Evolutionary conservation across 2,113 vertebrate genomes (phyloP), one percentile per base, ranked within the genome.

Genomic region (Tragulus kanchil): DNA sequence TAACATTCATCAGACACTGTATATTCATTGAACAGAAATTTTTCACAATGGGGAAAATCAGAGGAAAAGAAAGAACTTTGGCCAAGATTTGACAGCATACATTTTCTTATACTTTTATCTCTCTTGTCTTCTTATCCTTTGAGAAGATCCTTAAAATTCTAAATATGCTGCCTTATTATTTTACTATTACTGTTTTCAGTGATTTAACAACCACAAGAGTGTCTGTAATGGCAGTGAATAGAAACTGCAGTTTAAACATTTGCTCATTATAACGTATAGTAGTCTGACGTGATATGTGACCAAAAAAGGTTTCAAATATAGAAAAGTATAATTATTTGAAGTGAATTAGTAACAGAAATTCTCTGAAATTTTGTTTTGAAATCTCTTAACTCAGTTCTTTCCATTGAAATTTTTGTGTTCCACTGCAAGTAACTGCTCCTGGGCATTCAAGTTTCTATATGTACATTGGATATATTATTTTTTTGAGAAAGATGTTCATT

Each of bases 61-160:
- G 78, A 69, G 65, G 56, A 69, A 56, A 64, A 95, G n/a, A 59
- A 94, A 81, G 11, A 77, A 11, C 17, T 17, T 1, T 96, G 91
- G 9, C 85, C 58, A 58, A 5, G 62, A 84, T 94, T 96, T 69
- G 58, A 83, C 8, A 85, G 9, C 11, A 64, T 5, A 50, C 45
- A 52, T 81, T 81, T 56, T 81, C 52, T 92, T 56, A 64, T 1
- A 26, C 48, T 84, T 92, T 89, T 1, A 71, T 69, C 79, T 97
- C 31, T 85, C 6, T 87, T 79, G 28, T 56, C 62, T 92, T 97
- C 83, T 84, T 94, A 45, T 95, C 42, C 31, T 93, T 73, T 77
- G 48, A 96, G 96, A 86, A 93, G 75, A 69, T 64, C 17, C 45
- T 71, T 89, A 69, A 83, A 92, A 79, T 93, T 96, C 11, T 69